Evolutionary conservation across 2,888 invertebrate genomes (phyloP), one percentile per base, ranked within the genome.

Genomic region (Ophion ellenae): DNA sequence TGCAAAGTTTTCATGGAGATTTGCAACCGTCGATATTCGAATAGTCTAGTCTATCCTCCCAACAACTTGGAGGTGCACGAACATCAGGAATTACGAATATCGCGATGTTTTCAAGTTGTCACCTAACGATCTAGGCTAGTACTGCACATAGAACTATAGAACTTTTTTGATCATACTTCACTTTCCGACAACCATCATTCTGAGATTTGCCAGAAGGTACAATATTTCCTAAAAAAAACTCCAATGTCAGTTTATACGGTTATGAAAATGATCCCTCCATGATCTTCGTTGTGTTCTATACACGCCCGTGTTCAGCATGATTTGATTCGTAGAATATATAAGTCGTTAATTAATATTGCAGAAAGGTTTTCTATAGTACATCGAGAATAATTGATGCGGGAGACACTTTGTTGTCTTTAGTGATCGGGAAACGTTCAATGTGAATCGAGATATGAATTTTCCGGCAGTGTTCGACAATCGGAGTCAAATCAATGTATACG

Each of bases 1-100:
- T 85, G 87, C 88, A 80, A 91, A 91, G 90, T 91, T 90, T 90
- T 87, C 89, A 86, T 88, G 88, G 85, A 86, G 87, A 89, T 86
- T 88, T 87, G 76, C 85, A 90, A 89, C 90, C 89, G 88, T 90
- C 87, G 89, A 87, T 90, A 88, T 89, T 88, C 88, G 89, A 89
- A 90, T 53, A 17, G 53, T 5, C 17, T 17, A 53, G 17, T 53
- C 63, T 74, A 59, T 74, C 20, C 40, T 36, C 45, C 9, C 20
- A 5, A 17, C 53, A 53, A 53, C 53, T 11, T 5, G 53, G 53
- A 4, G 17, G 14, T 17, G 53, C 17, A 5, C 17, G 5, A 17
- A 14, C 11, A 53, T 17, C 53, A 17, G 17, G 17, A 5, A 53
- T 53, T 17, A 17, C 14, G 53, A 53, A 53, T 53, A 17, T 17